A percentile compares a stretch with the other conserved stretches of the same genome.
phyloP scores from a whole-genome alignment of 2,888 invertebrate genomes.

The Plusia festucae region DNA sequence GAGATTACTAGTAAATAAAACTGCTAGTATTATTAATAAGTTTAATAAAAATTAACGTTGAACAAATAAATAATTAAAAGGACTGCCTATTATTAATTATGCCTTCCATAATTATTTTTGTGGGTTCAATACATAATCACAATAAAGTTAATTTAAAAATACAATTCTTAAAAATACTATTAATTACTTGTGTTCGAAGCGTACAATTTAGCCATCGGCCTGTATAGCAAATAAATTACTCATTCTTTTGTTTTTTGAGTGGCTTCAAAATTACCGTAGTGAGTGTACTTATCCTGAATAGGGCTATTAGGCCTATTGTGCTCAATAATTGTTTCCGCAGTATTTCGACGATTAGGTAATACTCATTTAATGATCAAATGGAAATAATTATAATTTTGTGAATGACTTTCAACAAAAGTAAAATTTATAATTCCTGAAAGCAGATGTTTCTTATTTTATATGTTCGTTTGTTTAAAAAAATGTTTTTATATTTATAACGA shows the following conservation, averaged over 20 bases:
- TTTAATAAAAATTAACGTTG: too few species aligned
- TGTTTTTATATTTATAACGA: background rate
- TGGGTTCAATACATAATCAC: too few species aligned
- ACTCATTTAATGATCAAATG: conserved; percentile 4
- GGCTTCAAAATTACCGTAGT: conserved; percentile 13
- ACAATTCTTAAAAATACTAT: conserved; percentile 1
- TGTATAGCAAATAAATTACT: conserved; percentile 14
- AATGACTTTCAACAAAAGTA: background rate
- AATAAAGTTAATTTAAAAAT: too few species aligned
- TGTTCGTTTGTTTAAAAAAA: background rate
- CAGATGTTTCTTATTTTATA: background rate
- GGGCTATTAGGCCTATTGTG: conserved; percentile 15
- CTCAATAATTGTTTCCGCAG: conserved; percentile 10
- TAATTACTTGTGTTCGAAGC: conserved; percentile 2
- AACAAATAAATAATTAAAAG: too few species aligned
- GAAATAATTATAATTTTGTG: conserved; percentile 5
- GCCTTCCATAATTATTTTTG: too few species aligned
- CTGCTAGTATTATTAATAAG: too few species aligned
- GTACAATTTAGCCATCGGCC: conserved; percentile 1
- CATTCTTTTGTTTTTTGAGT: conserved; percentile 15
- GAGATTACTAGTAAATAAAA: too few species aligned
- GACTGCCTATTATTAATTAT: too few species aligned
- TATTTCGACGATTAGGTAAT: conserved; percentile 19
- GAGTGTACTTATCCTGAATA: conserved; percentile 22
- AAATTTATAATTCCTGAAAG: background rate